phyloP scores from a whole-genome alignment of 1,140 invertebrate species.

The Brachionus sp. region DNA sequence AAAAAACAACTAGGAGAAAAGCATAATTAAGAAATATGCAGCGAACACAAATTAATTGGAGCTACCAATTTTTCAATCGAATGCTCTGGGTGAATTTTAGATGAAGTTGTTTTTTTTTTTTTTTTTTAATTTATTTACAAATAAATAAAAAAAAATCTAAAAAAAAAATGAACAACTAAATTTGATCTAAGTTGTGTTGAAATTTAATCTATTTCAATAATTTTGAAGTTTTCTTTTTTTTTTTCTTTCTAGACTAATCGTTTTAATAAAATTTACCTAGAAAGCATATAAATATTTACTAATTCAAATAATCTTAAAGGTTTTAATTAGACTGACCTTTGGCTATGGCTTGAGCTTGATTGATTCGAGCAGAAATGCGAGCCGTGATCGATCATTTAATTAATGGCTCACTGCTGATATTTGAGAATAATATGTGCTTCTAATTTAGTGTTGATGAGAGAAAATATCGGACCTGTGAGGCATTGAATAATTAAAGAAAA shows the following conservation, averaged over 20 bases:
- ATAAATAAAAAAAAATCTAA: background rate
- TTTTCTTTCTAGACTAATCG: background rate
- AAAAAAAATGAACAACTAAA: background rate
- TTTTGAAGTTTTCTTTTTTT: background rate
- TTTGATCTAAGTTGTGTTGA: background rate
- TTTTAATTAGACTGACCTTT: background rate
- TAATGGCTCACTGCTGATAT: background rate
- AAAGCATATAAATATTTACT: background rate
- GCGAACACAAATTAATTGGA: background rate
- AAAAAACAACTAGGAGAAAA: background rate
- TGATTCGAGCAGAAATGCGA: background rate
- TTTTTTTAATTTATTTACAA: background rate
- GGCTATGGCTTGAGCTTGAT: background rate
- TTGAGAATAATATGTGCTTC: background rate
- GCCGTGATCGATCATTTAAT: background rate
- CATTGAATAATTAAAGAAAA: background rate
- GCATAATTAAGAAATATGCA: background rate
- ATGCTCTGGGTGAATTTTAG: background rate
- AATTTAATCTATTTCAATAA: slow-evolving; percentile 12
- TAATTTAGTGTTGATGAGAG: too few species aligned
- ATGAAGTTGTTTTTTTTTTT: background rate
- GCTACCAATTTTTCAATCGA: background rate
- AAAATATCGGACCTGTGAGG: too few species aligned
- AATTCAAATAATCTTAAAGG: background rate
- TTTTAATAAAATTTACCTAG: background rate